These are phyloP conservation scores for Ceratitis capitata DNA, from an alignment of 1,140 invertebrate species.

Conservation along the genomic window DNA sequence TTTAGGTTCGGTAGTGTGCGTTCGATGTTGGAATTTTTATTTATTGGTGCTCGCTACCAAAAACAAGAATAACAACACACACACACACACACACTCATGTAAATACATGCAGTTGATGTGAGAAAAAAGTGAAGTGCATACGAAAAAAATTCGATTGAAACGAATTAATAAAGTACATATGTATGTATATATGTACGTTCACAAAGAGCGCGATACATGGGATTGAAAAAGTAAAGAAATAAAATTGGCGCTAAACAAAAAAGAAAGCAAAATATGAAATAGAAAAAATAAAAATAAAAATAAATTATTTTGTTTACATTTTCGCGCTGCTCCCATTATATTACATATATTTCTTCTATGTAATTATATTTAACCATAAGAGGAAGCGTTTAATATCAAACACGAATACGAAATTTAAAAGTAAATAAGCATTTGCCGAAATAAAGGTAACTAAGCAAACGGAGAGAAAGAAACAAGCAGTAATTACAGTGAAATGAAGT, in stretches of 20 bases:
- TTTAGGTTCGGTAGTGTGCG: neutral
- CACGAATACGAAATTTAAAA: neutral
- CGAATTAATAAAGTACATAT: neutral
- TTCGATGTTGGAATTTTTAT: neutral
- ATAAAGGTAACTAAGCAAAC: neutral
- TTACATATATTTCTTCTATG: neutral
- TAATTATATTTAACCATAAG: neutral
- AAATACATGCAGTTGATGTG: no score
- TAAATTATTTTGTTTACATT: neutral
- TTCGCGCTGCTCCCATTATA: neutral
- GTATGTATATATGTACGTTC: no score
- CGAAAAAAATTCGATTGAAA: neutral
- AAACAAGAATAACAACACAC: slow-evolving; percentile 1
- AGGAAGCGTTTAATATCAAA: neutral
- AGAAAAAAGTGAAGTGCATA: slow-evolving; percentile 14
- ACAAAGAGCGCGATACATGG: neutral
- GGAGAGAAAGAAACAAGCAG: neutral
- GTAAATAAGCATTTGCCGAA: neutral
- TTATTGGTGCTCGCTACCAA: slow-evolving; percentile 24
- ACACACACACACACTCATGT: no score
- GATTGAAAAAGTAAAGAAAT: neutral
- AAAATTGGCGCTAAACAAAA: neutral
- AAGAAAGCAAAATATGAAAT: neutral
- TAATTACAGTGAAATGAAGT: neutral
- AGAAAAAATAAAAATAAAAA: neutral